Base-by-base conservation (phyloP, 1,140 invertebrate species). In the Schlechtendalia chinensis region DNA sequence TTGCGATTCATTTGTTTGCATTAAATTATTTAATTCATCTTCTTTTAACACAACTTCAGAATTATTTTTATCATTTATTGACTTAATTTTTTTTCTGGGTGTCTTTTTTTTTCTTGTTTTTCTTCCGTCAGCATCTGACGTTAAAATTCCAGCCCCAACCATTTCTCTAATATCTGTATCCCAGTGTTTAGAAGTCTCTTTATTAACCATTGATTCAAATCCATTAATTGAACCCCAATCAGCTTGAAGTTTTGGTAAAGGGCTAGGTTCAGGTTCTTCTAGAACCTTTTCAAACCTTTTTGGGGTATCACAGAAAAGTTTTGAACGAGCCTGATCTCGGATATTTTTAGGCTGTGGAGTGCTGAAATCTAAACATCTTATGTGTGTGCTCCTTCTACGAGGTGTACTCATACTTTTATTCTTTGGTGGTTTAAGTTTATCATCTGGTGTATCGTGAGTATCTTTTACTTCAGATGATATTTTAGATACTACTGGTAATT, bases 391-490 rank as follows among this genome's bases (percentile, higher is more conserved):
- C 5, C 56, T 59, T 27, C 75, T 63, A 50, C 75, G 75, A 47
- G 75, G 75, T 53, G 75, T 79, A 79, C 75, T 79, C 75, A 79
- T 19, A 63, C 75, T 79, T 79, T 61, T 79, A 29, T 63, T 79
- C 61, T 79, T 59, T 61, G 75, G 75, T 17, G 75, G 75, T 50
- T 63, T 79, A 6, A 47, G 5, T 29, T 22, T 79, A 47, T 59
- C 75, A 63, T 63, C 75, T 50, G 75, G 75, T 47, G 75, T 79
- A 50, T 61, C 58, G 47, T 79, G 75, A 27, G 12, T 12, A 61
- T 79, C 29, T 50, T 63, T 53, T 6, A 29, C 19, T 50, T 59
- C 3, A 47, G 32, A 59, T 63, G 39, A 27, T 27, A 19, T 12
- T 63, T 79, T 54, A 27, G 47, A 27, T 17, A 71, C 11, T 24